Percentiles rank a stretch among this genome's conserved stretches.
These are phyloP conservation scores for Ptychobarbus kaznakovi DNA, from an alignment of 2,797 vertebrate genomes.

Conservation along the genomic window DNA sequence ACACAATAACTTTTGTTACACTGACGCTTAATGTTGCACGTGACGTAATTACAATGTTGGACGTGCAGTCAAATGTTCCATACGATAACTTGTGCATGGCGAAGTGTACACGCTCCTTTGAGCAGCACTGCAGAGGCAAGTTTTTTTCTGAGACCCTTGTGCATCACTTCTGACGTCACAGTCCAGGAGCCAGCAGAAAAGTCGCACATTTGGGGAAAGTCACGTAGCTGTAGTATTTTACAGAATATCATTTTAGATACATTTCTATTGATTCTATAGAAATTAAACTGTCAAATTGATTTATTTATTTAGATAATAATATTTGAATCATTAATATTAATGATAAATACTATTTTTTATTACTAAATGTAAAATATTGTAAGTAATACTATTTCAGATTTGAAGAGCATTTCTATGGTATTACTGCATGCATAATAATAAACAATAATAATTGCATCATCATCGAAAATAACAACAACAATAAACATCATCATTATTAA, in stretches of 20 bases:
- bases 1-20: constrained; percentile 20
- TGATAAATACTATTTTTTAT: not conserved
- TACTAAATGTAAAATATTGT: not conserved
- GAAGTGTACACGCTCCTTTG: not conserved
- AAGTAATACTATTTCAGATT: not conserved
- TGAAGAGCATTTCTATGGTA: not conserved
- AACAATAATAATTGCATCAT: not conserved
- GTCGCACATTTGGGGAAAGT: not conserved
- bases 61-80: not conserved
- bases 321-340: not conserved
- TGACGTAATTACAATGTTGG: not conserved
- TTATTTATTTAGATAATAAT: not conserved
- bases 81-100: constrained; percentile 4
- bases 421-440: not conserved
- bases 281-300: not conserved
- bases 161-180: constrained; percentile 56
- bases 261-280: not conserved
- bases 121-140: constrained; percentile 45
- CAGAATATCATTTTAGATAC: not conserved
- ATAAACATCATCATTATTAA: not conserved
- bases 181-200: not conserved
- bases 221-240: not conserved
- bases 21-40: not conserved
- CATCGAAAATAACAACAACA: not conserved
- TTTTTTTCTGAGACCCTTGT: constrained; percentile 32